Percentiles rank a stretch among this genome's conserved stretches.
phyloP scores from a whole-genome alignment of 2,113 vertebrate species.

The Dolichotis patagonum region DNA sequence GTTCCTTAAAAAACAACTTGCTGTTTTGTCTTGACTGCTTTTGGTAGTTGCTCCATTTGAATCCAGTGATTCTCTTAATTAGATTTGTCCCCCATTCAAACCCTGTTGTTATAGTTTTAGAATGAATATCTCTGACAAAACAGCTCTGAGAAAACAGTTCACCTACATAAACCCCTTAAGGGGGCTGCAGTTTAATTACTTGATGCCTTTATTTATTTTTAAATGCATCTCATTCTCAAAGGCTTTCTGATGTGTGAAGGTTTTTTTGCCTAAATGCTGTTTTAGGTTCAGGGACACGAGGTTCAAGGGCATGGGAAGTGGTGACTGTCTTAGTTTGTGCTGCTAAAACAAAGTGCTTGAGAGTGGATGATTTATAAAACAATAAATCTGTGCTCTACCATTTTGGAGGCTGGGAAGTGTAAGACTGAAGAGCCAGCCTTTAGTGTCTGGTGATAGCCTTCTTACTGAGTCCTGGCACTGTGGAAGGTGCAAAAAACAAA shows the following conservation, averaged over 20 bases:
- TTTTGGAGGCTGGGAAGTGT: not conserved
- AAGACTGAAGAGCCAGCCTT: not conserved
- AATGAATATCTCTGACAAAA: not conserved
- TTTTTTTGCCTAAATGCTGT: not conserved
- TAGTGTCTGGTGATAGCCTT: too few relatives aligned
- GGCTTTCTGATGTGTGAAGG: not conserved
- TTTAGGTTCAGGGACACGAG: not conserved
- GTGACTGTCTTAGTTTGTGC: not conserved
- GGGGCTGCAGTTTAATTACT: not conserved
- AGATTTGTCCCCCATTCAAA: not conserved
- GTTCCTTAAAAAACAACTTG: not conserved
- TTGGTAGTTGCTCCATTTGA: not conserved
- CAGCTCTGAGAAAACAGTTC: not conserved
- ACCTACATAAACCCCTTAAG: not conserved
- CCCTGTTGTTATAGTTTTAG: not conserved
- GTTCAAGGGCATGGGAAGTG: not conserved
- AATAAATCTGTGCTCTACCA: not conserved
- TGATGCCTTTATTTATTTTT: not conserved
- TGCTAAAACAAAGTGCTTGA: not conserved
- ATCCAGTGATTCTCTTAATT: not conserved
- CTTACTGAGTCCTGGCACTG: not conserved
- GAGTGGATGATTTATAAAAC: not conserved
- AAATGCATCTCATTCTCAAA: conserved; percentile 1
- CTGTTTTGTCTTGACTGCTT: not conserved
- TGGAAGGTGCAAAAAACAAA: not conserved